Evolutionary conservation across 2,113 vertebrate genomes (phyloP).

Genomic region (Xenopus laevis): DNA sequence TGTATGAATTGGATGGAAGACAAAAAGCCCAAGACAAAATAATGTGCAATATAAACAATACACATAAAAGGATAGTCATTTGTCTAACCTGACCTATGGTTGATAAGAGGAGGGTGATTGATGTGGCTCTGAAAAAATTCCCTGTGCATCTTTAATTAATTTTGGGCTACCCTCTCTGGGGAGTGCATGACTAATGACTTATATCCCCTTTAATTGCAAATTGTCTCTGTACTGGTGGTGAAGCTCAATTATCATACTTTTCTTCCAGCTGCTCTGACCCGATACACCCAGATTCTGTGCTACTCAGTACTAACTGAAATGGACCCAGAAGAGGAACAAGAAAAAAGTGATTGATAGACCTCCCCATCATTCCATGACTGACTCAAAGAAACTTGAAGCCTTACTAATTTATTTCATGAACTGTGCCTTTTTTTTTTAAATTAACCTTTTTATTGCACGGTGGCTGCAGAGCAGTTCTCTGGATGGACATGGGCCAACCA

Average conservation of each 20-base stretch:
- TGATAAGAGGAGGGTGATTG: too few relatives aligned
- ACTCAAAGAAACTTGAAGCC: not conserved
- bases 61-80: too few relatives aligned
- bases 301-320: constrained; percentile 81
- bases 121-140: too few relatives aligned
- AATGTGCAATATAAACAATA: too few relatives aligned
- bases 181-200: too few relatives aligned
- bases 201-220: too few relatives aligned
- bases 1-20: too few relatives aligned
- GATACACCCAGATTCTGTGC: constrained; percentile 77
- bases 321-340: constrained; percentile 63
- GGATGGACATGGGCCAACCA: constrained; percentile 3
- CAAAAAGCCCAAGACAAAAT: too few relatives aligned
- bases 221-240: too few relatives aligned
- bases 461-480: constrained; percentile 38
- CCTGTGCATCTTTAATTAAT: too few relatives aligned
- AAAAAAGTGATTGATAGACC: constrained; percentile 53
- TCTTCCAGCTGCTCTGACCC: constrained; percentile 49
- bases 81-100: too few relatives aligned
- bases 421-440: not conserved
- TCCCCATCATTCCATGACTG: not conserved
- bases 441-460: not conserved
- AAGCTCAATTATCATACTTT: not conserved
- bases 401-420: constrained; percentile 34
- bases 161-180: too few relatives aligned